phyloP scores from a whole-genome alignment of 2,113 vertebrate species.

The Tautogolabrus adspersus region DNA sequence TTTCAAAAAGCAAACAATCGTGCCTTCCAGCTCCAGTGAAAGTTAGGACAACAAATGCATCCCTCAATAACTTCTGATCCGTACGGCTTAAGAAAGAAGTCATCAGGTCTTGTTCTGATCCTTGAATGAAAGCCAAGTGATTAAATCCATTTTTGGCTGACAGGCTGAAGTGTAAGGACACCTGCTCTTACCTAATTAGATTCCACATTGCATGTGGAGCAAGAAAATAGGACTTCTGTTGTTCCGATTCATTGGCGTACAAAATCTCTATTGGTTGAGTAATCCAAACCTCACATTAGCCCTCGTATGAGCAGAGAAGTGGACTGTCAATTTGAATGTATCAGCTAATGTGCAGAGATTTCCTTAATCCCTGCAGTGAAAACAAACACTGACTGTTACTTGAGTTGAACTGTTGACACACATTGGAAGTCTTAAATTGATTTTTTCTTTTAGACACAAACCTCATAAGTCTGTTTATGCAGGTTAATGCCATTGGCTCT shows the following conservation, averaged over 20 bases:
- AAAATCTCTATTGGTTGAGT: neutral
- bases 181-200: slow-evolving; percentile 10
- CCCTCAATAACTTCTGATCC: neutral
- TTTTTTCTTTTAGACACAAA: neutral
- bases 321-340: neutral
- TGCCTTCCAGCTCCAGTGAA: neutral
- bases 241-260: neutral
- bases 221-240: neutral
- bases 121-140: neutral
- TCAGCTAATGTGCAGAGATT: neutral
- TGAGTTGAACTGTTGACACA: neutral
- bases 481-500: neutral
- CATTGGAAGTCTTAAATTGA: neutral
- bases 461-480: neutral
- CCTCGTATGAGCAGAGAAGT: neutral
- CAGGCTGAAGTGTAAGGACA: slow-evolving; percentile 13
- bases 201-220: slow-evolving; percentile 17
- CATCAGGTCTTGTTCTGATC: neutral
- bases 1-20: neutral
- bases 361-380: slow-evolving; percentile 1
- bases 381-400: neutral
- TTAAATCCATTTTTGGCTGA: slow-evolving; percentile 25
- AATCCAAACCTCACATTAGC: neutral
- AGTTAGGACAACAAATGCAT: neutral
- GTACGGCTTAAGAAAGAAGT: neutral